Percentiles rank a stretch among this genome's conserved stretches.
phyloP scores from a whole-genome alignment of 2,113 vertebrate species.

The Polyodon spathula region DNA sequence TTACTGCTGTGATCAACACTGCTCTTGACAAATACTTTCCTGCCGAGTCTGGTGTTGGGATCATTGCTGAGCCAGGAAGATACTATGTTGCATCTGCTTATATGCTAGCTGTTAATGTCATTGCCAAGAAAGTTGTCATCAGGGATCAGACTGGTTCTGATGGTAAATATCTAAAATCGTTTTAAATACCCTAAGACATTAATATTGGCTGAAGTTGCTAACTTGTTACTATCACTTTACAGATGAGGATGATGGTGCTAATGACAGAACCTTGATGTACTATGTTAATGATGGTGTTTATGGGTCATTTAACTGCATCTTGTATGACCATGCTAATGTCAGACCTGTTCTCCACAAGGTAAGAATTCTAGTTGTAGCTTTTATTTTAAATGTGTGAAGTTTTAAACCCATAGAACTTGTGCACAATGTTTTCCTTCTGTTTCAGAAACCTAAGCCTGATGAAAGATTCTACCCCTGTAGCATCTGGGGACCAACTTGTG shows the following conservation, averaged over 20 bases:
- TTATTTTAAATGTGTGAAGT: background rate
- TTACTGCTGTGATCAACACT: conserved; percentile 79
- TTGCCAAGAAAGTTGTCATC: conserved; percentile 86
- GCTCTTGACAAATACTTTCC: conserved; percentile 93
- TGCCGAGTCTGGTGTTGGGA: conserved; percentile 61
- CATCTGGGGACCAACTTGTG: conserved; percentile 94
- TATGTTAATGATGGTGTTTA: conserved; percentile 96
- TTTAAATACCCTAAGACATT: background rate
- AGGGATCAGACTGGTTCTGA: conserved; percentile 77
- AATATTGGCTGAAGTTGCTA: background rate
- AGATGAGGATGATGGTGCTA: conserved; percentile 79
- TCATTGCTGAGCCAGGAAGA: conserved; percentile 91
- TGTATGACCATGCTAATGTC: conserved; percentile 89
- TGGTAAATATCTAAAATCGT: conserved; percentile 31
- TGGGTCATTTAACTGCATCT: conserved; percentile 95
- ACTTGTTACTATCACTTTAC: conserved; percentile 15
- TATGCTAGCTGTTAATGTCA: conserved; percentile 88
- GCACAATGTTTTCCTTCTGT: background rate
- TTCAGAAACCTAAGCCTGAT: conserved; percentile 82
- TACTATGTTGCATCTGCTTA: conserved; percentile 93
- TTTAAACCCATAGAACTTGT: background rate
- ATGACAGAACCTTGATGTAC: conserved; percentile 85
- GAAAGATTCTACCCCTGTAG: conserved; percentile 80
- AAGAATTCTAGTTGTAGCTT: conserved; percentile 1
- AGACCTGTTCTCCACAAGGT: conserved; percentile 83